phyloP scores from a whole-genome alignment of 2,113 vertebrate species.

The Pholis gunnellus region DNA sequence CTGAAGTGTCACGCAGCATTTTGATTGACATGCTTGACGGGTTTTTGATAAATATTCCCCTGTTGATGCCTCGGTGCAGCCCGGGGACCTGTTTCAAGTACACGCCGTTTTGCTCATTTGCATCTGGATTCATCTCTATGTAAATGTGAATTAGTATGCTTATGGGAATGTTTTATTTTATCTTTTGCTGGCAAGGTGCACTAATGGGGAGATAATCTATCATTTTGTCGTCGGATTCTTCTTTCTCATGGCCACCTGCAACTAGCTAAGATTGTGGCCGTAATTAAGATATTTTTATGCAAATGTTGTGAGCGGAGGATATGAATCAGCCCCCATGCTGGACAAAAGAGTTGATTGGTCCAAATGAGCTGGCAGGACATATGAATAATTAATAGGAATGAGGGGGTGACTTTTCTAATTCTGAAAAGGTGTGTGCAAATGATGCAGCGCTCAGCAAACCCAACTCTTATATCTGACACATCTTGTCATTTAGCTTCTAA shows the following conservation, averaged over 20 bases:
- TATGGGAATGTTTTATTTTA: conserved; percentile 61
- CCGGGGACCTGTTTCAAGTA: conserved; percentile 55
- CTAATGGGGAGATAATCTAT: conserved; percentile 58
- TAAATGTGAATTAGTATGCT: conserved; percentile 76
- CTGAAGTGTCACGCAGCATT: conserved; percentile 35
- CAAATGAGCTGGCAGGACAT: conserved; percentile 45
- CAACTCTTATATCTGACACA: neutral
- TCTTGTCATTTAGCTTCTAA: neutral
- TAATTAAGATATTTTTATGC: conserved; percentile 68
- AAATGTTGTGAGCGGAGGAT: conserved; percentile 53
- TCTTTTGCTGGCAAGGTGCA: conserved; percentile 36
- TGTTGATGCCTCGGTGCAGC: conserved; percentile 53
- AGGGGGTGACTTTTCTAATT: conserved; percentile 15
- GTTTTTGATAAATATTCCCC: conserved; percentile 51
- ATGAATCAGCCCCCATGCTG: conserved; percentile 25
- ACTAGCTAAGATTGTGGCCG: conserved; percentile 18
- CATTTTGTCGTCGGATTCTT: conserved; percentile 46
- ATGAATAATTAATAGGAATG: conserved; percentile 30
- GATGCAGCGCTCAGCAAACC: neutral
- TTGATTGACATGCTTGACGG: conserved; percentile 66
- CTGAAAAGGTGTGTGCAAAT: conserved; percentile 32
- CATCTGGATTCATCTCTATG: conserved; percentile 77
- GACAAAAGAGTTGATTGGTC: conserved; percentile 26
- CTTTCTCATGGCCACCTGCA: conserved; percentile 48
- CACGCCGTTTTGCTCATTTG: conserved; percentile 65